A percentile compares a stretch with the other conserved stretches of the same genome.
Conservation (phyloP, 1,140 invertebrate genomes). For the Cydia fagiglandana region DNA sequence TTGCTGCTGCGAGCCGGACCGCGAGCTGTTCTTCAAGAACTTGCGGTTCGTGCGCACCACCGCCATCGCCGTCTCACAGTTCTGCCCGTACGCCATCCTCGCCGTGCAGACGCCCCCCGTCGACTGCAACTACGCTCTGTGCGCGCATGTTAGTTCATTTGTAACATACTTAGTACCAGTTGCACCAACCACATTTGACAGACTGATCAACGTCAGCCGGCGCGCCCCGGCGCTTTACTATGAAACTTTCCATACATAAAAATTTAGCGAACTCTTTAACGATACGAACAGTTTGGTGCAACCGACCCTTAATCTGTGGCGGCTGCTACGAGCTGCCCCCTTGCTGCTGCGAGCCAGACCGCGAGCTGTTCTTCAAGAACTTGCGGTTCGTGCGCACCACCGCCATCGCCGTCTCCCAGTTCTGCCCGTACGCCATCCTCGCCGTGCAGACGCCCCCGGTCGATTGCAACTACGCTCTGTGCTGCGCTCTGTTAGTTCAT, state of each 20-base stretch:
- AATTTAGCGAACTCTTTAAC: too few relatives aligned
- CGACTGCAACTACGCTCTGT: conserved; percentile 63
- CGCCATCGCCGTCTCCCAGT: conserved; percentile 54
- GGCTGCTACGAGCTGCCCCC: conserved; percentile 57
- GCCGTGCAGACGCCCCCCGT: conserved; percentile 67
- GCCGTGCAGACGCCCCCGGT: conserved; percentile 67
- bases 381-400: conserved; percentile 59
- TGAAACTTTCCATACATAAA: too few relatives aligned
- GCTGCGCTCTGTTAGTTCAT: conserved; percentile 55
- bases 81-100: conserved; percentile 59
- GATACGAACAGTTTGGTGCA: too few relatives aligned
- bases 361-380: conserved; percentile 64
- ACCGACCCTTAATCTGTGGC: too few relatives aligned
- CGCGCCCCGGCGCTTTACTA: too few relatives aligned
- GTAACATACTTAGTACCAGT: background rate
- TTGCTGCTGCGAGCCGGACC: conserved; percentile 54
- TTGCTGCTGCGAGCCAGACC: conserved; percentile 54
- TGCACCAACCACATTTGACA: too few relatives aligned
- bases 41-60: conserved; percentile 59
- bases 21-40: conserved; percentile 64
- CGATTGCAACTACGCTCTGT: conserved; percentile 63
- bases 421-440: conserved; percentile 59
- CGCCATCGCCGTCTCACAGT: conserved; percentile 54
- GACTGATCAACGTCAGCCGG: too few relatives aligned
- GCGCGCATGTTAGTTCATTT: conserved; percentile 54